Evolutionary conservation across 30 jellyfish, hydroid and myxozoan genomes (phyloP).

Genomic region (Clytia hemisphaerica): DNA sequence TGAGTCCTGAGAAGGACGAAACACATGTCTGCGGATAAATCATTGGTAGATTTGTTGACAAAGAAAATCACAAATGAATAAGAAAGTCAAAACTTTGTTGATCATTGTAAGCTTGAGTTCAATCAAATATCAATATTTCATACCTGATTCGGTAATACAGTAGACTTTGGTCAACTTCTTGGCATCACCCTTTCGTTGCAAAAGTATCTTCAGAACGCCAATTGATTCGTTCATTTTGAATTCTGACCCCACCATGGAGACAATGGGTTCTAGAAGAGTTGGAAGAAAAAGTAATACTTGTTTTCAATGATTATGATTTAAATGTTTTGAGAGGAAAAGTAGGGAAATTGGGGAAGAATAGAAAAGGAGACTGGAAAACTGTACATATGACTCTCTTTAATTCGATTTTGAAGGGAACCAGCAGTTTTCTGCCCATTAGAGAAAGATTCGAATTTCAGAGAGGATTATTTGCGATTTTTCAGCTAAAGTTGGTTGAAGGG

Average conservation of each 20-base stretch:
- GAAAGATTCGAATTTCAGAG: not conserved
- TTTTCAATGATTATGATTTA: too few relatives aligned
- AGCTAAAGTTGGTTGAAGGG: not conserved
- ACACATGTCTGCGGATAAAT: too few relatives aligned
- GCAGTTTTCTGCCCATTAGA: not conserved
- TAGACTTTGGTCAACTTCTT: conserved; percentile 50
- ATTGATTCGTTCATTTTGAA: conserved; percentile 55
- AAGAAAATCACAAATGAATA: not conserved
- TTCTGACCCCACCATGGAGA: conserved; percentile 41
- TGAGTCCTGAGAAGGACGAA: too few relatives aligned
- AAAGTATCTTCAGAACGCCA: conserved; percentile 66
- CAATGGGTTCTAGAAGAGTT: conserved; percentile 52
- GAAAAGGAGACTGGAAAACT: too few relatives aligned
- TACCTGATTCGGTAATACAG: conserved; percentile 78
- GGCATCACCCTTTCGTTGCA: conserved; percentile 79
- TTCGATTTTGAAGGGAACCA: too few relatives aligned
- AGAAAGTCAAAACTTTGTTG: not conserved
- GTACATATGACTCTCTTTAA: too few relatives aligned
- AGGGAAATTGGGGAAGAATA: too few relatives aligned
- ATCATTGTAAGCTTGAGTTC: too few relatives aligned
- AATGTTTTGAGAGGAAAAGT: too few relatives aligned
- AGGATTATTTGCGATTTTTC: not conserved
- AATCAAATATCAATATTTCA: too few relatives aligned
- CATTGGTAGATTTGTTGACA: too few relatives aligned
- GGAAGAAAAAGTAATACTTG: not conserved